Evolutionary conservation across 1,140 invertebrate genomes (phyloP), one percentile per base, ranked within the genome.

Genomic region (Meloidogyne hapla): DNA sequence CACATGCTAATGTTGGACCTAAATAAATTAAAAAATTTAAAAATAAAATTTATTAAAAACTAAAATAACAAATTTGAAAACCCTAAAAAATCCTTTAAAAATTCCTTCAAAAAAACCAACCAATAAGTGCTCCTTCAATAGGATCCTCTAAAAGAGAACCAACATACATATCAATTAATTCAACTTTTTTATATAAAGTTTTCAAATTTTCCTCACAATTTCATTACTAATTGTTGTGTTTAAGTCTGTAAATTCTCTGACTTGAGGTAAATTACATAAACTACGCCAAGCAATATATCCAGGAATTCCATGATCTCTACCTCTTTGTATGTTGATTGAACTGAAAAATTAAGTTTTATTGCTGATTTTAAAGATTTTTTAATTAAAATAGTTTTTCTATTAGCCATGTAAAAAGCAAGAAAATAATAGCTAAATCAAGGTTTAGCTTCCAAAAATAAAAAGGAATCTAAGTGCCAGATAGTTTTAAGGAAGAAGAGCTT

Each of bases 1-100:
- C 94, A 85, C 95, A 98, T 28, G 94, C 94, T 85, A 97, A 93
- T 0, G 95, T 97, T 0, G 95, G 95, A 8, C 95, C 95, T 73
- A n/a, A 3, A 48, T 63, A 15, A 40, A 15, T 40, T 18, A 23
- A 15, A 69, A 69, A 15, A 42, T 13, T 69, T 21, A 2, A 40
- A 42, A 8, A 40, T 56, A 69, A 40, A 21, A 26, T 5, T n/a
- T n/a, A n/a, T n/a, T n/a, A n/a, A n/a, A n/a, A n/a, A n/a, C n/a
- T n/a, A n/a, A n/a, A n/a, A n/a, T n/a, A n/a, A n/a, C n/a, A n/a
- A n/a, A n/a, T n/a, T n/a, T n/a, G n/a, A n/a, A n/a, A n/a, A n/a
- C n/a, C n/a, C n/a, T n/a, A n/a, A n/a, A n/a, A n/a, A n/a, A n/a
- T n/a, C n/a, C n/a, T n/a, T n/a, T n/a, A n/a, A n/a, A n/a, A n/a